Base-by-base conservation (phyloP, 2,888 invertebrate genomes). In the Meiosimyza decipiens region DNA sequence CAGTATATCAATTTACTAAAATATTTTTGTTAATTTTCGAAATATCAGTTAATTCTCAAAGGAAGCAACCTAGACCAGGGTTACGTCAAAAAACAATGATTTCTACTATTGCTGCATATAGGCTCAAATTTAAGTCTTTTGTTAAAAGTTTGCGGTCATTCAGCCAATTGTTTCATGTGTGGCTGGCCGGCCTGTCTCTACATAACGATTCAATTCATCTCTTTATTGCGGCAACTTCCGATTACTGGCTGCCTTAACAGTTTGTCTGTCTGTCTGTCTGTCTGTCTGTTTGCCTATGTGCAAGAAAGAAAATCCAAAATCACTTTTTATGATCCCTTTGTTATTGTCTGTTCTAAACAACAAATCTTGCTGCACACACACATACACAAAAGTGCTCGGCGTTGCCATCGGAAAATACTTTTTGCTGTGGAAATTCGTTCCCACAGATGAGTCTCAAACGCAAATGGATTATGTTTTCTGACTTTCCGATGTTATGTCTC, bases 121-220 rank as follows among this genome's bases (percentile, higher is more conserved):
- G 33, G 66, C 28, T 63, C 65, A 50, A 55, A 16, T 57, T 65
- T 54, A 59, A 40, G 28, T 60, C 68, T 59, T 59, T 54, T 55
- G 59, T 64, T 65, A 52, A 60, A 63, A 68, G 71, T 80, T 79
- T 80, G 81, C 77, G 82, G 81, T 82, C 80, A 80, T 78, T 81
- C 75, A 71, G 75, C 75, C 82, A 80, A 84, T 84, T 83, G 83
- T 83, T 83, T 83, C 81, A 82, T 83, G 82, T 82, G 79, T 80
- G 82, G 78, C 77, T 63, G 40, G 51, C 50, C 51, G 28, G 28
- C 4, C 28, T 28, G 69, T 40, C 65, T 65, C 60, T 52, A 40
- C 49, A 72, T 72, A 59, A 60, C 72, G 71, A 73, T 74, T 71
- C 74, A 73, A 74, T 73, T 74, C 74, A 74, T 73, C 71, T 71